A percentile compares a stretch with the other conserved stretches of the same genome.
Conservation (phyloP, 2,797 vertebrate species). For the Rhyacichthys aspro region DNA sequence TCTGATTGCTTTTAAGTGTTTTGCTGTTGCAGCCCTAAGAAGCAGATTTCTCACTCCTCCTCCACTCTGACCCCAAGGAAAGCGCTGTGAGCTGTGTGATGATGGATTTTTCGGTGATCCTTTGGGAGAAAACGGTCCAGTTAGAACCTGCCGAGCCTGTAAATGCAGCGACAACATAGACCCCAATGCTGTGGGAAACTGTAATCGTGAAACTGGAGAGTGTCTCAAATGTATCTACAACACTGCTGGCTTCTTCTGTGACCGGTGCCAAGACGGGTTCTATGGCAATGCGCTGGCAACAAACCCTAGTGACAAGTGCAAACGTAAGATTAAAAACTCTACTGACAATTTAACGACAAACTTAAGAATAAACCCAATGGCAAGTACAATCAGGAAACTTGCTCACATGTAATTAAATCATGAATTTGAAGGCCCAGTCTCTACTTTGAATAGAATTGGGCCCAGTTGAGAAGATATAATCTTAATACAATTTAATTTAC, state of each 20-base stretch:
- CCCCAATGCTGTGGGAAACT: conserved; percentile 94
- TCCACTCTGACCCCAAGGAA: conserved; percentile 77
- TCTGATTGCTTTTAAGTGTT: too few relatives aligned
- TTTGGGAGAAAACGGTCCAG: conserved; percentile 77
- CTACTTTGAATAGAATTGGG: too few relatives aligned
- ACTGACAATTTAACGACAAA: too few relatives aligned
- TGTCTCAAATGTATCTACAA: conserved; percentile 96
- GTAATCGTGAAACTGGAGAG: conserved; percentile 87
- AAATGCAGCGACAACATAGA: conserved; percentile 95
- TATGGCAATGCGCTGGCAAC: conserved; percentile 87
- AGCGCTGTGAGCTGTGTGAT: conserved; percentile 94
- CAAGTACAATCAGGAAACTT: too few relatives aligned
- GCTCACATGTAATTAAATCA: too few relatives aligned
- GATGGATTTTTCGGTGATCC: conserved; percentile 96
- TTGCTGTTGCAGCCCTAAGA: background rate
- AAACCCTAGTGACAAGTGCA: conserved; percentile 86
- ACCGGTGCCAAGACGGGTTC: conserved; percentile 91
- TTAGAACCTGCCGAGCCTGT: conserved; percentile 86
- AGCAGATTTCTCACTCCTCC: background rate
- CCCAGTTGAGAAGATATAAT: too few relatives aligned
- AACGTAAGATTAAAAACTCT: conserved; percentile 67
- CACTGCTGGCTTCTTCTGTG: conserved; percentile 92
- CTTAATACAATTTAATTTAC: too few relatives aligned
- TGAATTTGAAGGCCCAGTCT: too few relatives aligned
- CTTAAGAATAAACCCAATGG: too few relatives aligned